These are phyloP conservation scores for Antheraea pernyi DNA, from an alignment of 1,140 invertebrate species.

Conservation along the genomic window DNA sequence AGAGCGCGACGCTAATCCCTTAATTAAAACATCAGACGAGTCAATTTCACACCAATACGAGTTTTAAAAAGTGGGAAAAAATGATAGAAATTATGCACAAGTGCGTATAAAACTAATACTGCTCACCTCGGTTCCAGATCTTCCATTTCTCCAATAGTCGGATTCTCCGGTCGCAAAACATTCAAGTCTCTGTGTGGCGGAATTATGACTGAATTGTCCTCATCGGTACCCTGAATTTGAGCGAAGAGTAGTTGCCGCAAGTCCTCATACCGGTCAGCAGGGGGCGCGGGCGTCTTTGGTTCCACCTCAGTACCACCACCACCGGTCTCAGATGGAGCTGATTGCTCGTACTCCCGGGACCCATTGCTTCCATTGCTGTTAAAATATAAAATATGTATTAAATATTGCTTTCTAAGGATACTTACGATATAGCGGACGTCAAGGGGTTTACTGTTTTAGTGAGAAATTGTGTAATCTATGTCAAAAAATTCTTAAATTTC, in stretches of 20 bases:
- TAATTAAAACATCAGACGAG: too few relatives aligned
- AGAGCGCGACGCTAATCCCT: too few relatives aligned
- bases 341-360: conserved; percentile 66
- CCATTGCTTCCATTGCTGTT: conserved; percentile 60
- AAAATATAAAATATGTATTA: conserved; percentile 19
- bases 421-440: too few relatives aligned
- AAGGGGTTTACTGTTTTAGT: too few relatives aligned
- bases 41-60: neutral
- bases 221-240: conserved; percentile 56
- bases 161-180: conserved; percentile 78
- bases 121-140: conserved; percentile 82
- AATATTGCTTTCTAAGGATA: neutral
- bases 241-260: conserved; percentile 55
- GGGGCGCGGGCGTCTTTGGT: conserved; percentile 51
- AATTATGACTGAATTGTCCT: conserved; percentile 79
- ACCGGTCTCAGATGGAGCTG: conserved; percentile 60
- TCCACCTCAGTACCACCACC: conserved; percentile 52
- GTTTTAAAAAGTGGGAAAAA: neutral
- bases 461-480: too few relatives aligned
- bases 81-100: neutral
- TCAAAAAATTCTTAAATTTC: too few relatives aligned
- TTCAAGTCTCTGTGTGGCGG: conserved; percentile 78
- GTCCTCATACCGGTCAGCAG: conserved; percentile 68
- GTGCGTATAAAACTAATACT: neutral
- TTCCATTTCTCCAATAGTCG: conserved; percentile 83